Evolutionary conservation across 2,797 vertebrate genomes (phyloP).

Genomic region (Sebastes cheni): DNA sequence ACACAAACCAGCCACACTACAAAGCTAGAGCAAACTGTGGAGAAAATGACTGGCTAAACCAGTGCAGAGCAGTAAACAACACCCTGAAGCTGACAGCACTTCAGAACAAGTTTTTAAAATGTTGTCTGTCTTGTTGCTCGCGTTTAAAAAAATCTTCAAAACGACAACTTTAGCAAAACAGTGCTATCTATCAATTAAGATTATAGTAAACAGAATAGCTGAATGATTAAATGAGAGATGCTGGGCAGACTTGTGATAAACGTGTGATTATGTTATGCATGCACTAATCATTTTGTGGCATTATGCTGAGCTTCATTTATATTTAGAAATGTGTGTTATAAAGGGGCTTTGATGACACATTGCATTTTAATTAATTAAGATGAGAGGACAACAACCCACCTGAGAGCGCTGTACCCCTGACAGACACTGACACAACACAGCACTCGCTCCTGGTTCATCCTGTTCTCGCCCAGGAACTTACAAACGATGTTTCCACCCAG

Average conservation of each 20-base stretch:
- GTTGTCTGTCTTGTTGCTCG: background rate
- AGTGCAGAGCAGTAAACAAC: background rate
- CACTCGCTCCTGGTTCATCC: slow-evolving; percentile 93
- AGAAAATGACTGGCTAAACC: background rate
- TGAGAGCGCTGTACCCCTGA: slow-evolving; percentile 96
- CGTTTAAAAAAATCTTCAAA: background rate
- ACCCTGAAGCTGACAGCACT: background rate
- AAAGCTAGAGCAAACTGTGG: background rate
- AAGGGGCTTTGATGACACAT: background rate
- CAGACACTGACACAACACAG: slow-evolving; percentile 96
- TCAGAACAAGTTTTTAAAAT: background rate
- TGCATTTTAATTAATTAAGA: slow-evolving; percentile 24
- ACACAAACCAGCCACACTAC: background rate
- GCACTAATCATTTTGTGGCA: slow-evolving; percentile 11
- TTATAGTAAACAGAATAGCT: background rate
- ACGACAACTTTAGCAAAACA: background rate
- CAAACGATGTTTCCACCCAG: slow-evolving; percentile 98
- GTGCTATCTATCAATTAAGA: background rate
- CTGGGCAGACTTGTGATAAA: background rate
- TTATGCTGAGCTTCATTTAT: slow-evolving; percentile 21
- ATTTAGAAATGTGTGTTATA: slow-evolving; percentile 11
- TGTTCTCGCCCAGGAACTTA: slow-evolving; percentile 95
- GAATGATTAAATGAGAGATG: background rate
- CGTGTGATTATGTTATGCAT: slow-evolving; percentile 1
- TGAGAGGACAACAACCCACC: slow-evolving; percentile 79